These are phyloP conservation scores for Polymixis lichenea DNA, from an alignment of 2,888 invertebrate species.

Conservation along the genomic window DNA sequence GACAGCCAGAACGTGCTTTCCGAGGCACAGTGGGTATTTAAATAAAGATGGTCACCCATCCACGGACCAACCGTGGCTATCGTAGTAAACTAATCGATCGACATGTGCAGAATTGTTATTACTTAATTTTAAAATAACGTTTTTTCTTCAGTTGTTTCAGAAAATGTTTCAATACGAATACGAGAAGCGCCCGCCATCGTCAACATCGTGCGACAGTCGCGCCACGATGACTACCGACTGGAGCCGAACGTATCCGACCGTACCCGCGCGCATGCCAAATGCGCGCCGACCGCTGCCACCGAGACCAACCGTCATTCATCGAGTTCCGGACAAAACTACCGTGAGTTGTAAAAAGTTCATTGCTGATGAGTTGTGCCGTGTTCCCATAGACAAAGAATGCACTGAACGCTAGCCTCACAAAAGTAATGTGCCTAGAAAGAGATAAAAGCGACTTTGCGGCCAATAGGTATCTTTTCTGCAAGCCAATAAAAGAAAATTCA, in stretches of 20 bases:
- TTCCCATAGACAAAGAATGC: too few relatives aligned
- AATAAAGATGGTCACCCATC: too few relatives aligned
- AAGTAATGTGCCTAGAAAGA: too few relatives aligned
- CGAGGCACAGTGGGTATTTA: too few relatives aligned
- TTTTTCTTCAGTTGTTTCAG: slow-evolving; percentile 21
- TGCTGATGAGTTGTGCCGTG: neutral
- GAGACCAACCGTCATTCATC: slow-evolving; percentile 75
- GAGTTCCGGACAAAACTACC: slow-evolving; percentile 78
- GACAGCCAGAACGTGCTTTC: too few relatives aligned
- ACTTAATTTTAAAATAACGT: neutral
- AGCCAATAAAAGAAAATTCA: too few relatives aligned
- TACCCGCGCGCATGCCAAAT: slow-evolving; percentile 64
- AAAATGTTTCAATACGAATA: slow-evolving; percentile 86
- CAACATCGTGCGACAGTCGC: slow-evolving; percentile 73
- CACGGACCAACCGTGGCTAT: too few relatives aligned
- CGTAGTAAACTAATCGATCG: too few relatives aligned
- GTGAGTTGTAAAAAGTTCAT: slow-evolving; percentile 70
- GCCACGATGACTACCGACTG: slow-evolving; percentile 75
- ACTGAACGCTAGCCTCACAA: too few relatives aligned
- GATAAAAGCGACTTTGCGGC: too few relatives aligned
- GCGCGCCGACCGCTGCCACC: slow-evolving; percentile 81
- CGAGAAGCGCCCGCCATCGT: slow-evolving; percentile 81
- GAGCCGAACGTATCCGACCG: slow-evolving; percentile 70
- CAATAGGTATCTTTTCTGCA: too few relatives aligned
- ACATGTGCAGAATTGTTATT: too few relatives aligned